Evolutionary conservation across 2,888 invertebrate genomes (phyloP).

Genomic region (Zygothrica quintamaculata): DNA sequence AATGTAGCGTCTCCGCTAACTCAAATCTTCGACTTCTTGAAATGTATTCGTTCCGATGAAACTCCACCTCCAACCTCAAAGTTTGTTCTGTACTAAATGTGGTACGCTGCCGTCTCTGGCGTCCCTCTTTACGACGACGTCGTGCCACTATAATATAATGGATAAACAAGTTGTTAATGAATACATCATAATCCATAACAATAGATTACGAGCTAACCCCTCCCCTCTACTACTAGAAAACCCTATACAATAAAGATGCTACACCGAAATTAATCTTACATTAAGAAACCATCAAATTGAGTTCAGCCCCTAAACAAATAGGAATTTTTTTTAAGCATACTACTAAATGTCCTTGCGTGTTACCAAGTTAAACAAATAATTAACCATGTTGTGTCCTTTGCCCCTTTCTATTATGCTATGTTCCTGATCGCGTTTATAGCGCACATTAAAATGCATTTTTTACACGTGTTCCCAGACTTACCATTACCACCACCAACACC

Average conservation of each 20-base stretch:
- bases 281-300: conserved; percentile 64
- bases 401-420: background rate
- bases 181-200: conserved; percentile 18
- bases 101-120: conserved; percentile 95
- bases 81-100: conserved; percentile 98
- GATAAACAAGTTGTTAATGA: conserved; percentile 20
- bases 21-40: conserved; percentile 93
- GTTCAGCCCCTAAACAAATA: conserved; percentile 23
- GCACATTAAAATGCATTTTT: conserved; percentile 77
- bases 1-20: conserved; percentile 88
- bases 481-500: background rate
- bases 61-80: conserved; percentile 94
- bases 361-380: conserved; percentile 79
- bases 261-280: conserved; percentile 79
- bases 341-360: conserved; percentile 56
- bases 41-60: conserved; percentile 96
- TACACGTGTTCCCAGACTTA: conserved; percentile 57
- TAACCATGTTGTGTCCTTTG: conserved; percentile 50
- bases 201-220: conserved; percentile 25
- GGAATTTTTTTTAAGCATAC: background rate
- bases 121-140: conserved; percentile 92
- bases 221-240: background rate
- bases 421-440: conserved; percentile 65
- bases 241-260: conserved; percentile 69
- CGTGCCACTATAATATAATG: conserved; percentile 89